Evolutionary conservation across 2,888 invertebrate genomes (phyloP).

Genomic region (Ariolimax columbianus): DNA sequence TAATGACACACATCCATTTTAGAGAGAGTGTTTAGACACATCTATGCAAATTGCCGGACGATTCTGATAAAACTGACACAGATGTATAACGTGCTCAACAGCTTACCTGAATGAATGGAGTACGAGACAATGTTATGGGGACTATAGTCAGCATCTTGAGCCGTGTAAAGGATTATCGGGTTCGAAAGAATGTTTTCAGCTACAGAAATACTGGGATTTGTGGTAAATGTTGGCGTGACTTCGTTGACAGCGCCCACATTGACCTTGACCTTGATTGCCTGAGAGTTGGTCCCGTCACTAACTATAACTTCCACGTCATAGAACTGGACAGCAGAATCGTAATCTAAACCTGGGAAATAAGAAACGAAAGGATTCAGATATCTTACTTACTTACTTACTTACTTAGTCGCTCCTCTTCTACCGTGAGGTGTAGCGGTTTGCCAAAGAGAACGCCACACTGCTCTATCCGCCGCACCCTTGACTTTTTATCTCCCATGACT

Average conservation of each 20-base stretch:
- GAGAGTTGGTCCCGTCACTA: constrained; percentile 58
- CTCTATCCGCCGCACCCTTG: too few species aligned
- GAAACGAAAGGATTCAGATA: too few species aligned
- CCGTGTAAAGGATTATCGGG: constrained; percentile 55
- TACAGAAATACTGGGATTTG: constrained; percentile 46
- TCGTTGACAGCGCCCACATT: constrained; percentile 67
- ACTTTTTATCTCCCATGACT: too few species aligned
- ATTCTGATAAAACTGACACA: too few species aligned
- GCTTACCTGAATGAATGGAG: constrained; percentile 58
- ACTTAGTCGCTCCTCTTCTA: too few species aligned
- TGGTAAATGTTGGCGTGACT: constrained; percentile 61
- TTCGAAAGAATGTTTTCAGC: constrained; percentile 58
- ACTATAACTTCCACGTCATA: constrained; percentile 62
- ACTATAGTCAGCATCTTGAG: constrained; percentile 60
- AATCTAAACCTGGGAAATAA: constrained; percentile 60
- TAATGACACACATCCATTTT: too few species aligned
- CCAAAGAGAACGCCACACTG: too few species aligned
- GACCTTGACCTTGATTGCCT: constrained; percentile 59
- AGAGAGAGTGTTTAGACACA: too few species aligned
- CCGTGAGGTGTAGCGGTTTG: too few species aligned
- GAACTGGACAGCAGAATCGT: constrained; percentile 61
- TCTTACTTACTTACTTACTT: too few species aligned
- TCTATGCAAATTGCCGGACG: too few species aligned
- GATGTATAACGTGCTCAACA: too few species aligned
- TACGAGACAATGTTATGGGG: constrained; percentile 60